Evolutionary conservation across 2,797 vertebrate species (phyloP).

Genomic region (Anguilla pacifica): DNA sequence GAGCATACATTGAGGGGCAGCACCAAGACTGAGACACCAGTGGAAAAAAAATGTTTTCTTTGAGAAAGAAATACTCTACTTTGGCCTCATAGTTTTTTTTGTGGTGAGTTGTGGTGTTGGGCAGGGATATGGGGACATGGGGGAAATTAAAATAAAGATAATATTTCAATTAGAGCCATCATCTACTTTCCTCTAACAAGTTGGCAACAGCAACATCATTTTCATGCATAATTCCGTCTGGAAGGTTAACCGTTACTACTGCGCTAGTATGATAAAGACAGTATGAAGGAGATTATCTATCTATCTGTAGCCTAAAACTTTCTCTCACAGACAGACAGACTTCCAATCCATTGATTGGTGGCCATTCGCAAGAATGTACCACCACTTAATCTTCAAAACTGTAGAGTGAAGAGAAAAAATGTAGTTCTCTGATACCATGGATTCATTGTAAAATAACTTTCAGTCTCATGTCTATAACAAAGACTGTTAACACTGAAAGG

Average conservation of each 20-base stretch:
- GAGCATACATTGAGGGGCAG: background rate
- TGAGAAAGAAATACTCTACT: background rate
- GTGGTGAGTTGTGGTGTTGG: background rate
- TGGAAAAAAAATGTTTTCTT: background rate
- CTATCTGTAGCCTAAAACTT: background rate
- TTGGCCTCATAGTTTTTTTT: background rate
- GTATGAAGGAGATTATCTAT: background rate
- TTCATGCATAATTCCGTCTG: background rate
- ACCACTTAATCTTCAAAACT: background rate
- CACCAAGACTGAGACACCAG: background rate
- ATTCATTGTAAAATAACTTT: too few relatives aligned
- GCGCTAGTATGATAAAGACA: background rate
- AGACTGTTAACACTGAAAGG: background rate
- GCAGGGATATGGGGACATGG: background rate
- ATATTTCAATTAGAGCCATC: background rate
- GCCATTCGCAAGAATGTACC: background rate
- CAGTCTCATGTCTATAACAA: background rate
- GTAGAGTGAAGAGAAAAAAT: background rate
- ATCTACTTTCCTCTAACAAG: background rate
- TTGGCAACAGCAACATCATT: background rate
- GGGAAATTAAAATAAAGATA: background rate
- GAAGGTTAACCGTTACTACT: background rate
- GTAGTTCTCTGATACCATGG: too few relatives aligned
- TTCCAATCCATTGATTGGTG: background rate
- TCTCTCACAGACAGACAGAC: background rate